Percentiles rank a stretch among this genome's conserved stretches.
phyloP scores from a whole-genome alignment of 30 jellyfish, hydroid and myxozoan species.

The Pelagia noctiluca region DNA sequence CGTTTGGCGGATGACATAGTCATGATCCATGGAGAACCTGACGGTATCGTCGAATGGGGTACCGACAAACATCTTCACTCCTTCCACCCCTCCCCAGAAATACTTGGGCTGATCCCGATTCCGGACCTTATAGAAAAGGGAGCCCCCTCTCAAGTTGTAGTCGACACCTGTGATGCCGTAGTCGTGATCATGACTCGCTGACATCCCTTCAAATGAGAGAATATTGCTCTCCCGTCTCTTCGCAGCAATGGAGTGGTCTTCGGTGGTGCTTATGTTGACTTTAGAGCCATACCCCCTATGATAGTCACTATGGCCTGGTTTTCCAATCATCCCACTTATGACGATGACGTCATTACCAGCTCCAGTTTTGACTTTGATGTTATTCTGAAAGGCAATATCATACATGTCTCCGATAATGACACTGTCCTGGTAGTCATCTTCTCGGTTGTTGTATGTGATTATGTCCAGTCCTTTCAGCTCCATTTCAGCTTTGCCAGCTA shows the following conservation, averaged over 20 bases:
- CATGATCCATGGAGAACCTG: constrained; percentile 24
- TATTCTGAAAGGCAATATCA: constrained; percentile 14
- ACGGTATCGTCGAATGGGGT: constrained; percentile 45
- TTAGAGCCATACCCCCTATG: constrained; percentile 10
- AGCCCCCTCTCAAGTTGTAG: constrained; percentile 3
- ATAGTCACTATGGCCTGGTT: constrained; percentile 34
- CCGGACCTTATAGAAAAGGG: not conserved
- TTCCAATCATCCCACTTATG: constrained; percentile 35
- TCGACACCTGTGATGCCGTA: constrained; percentile 11
- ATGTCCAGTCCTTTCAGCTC: constrained; percentile 36
- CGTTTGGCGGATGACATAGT: constrained; percentile 11
- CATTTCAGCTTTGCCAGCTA: constrained; percentile 16
- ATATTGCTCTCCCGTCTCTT: constrained; percentile 13
- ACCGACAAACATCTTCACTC: constrained; percentile 47
- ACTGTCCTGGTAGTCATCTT: not conserved
- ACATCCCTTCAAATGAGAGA: constrained; percentile 42
- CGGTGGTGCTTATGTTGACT: not conserved
- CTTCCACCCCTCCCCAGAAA: constrained; percentile 21
- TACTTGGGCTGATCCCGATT: not conserved
- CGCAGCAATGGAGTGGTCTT: not conserved
- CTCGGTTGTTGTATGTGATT: constrained; percentile 7
- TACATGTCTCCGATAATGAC: constrained; percentile 24
- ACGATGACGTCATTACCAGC: constrained; percentile 43
- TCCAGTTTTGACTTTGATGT: constrained; percentile 18
- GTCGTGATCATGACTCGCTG: not conserved